Base-by-base conservation (phyloP, 2,797 vertebrate genomes). In the Limosa lapponica region DNA sequence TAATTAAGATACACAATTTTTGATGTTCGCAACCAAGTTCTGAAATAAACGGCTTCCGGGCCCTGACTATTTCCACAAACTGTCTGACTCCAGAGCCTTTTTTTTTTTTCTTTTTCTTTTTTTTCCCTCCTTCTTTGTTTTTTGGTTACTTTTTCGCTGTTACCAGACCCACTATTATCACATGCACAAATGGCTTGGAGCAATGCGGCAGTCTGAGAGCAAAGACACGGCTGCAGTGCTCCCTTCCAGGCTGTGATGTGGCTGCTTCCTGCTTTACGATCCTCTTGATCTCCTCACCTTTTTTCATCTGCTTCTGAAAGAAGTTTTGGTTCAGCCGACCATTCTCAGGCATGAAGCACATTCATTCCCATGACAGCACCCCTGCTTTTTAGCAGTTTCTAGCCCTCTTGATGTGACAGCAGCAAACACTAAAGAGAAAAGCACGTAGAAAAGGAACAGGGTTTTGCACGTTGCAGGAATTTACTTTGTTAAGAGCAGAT, bases 41-140 rank as follows among this genome's bases (percentile, higher is more conserved):
- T 97, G 75, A 96, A 98, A 98, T 98, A 98, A 98, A 98, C 89
- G 98, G 97, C 97, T 96, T 95, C 90, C 64, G 64, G 90, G 95
- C 97, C 97, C 75, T 95, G 97, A 82, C 37, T 88, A 92, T 97
- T 78, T 95, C 93, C 81, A 91, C 94, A 82, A 73, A 95, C 65
- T 72, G 3, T 90, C 89, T 97, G 96, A 96, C 79, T 95, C 96
- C 82, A 97, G 97, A 97, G 97, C 96, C 95, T 97, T 96, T 95
- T 95, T 88, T 82, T 72, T 87, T 91, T 23, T 2, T 7, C 79
- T 25, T 10, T 19, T 80, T 15, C 4, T 27, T 86, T 95, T 92
- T 25, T 51, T 13, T 3, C 34, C 30, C 3, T n/a, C 3, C 43
- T 77, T 14, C 6, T 52, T 34, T 23, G 10, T 67, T 87, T 84